These are phyloP conservation scores for Scaptodrosophila lebanonensis DNA, from an alignment of 1,140 invertebrate species.

Conservation along the genomic window DNA sequence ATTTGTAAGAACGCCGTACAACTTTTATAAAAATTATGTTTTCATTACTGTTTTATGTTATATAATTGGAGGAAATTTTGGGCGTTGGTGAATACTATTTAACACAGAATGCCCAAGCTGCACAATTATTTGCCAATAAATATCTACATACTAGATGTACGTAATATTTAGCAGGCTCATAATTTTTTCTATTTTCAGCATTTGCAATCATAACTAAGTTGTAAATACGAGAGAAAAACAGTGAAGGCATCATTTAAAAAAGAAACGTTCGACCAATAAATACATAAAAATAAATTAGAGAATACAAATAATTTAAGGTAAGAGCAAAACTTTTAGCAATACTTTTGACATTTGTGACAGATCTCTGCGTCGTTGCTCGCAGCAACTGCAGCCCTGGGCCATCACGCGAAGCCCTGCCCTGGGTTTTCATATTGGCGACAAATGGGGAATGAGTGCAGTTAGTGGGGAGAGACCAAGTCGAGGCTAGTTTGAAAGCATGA, in stretches of 20 bases:
- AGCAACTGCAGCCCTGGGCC: background rate
- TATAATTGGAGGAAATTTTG: too few species aligned
- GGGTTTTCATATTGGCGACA: conserved; percentile 11
- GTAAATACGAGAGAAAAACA: conserved; percentile 6
- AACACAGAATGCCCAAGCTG: too few species aligned
- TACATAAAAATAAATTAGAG: conserved; percentile 1
- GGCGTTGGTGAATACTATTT: too few species aligned
- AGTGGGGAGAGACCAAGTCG: conserved; percentile 22
- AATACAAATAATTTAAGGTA: conserved; percentile 46
- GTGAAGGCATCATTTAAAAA: conserved; percentile 10
- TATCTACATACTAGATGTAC: too few species aligned
- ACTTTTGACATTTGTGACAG: conserved; percentile 57
- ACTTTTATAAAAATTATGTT: too few species aligned
- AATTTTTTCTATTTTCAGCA: too few species aligned
- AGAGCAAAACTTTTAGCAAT: conserved; percentile 55
- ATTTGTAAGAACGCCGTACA: too few species aligned
- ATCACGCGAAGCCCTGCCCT: conserved; percentile 21
- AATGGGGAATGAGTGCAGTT: conserved; percentile 56
- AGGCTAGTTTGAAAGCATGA: conserved; percentile 20
- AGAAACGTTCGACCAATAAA: conserved; percentile 11
- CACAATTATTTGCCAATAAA: too few species aligned
- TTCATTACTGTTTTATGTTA: too few species aligned
- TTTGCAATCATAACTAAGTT: conserved; percentile 1
- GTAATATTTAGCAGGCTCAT: too few species aligned
- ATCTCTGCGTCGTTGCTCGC: conserved; percentile 34